These are phyloP conservation scores for Phrixothrix hirtus DNA, from an alignment of 2,888 invertebrate species.

Conservation along the genomic window DNA sequence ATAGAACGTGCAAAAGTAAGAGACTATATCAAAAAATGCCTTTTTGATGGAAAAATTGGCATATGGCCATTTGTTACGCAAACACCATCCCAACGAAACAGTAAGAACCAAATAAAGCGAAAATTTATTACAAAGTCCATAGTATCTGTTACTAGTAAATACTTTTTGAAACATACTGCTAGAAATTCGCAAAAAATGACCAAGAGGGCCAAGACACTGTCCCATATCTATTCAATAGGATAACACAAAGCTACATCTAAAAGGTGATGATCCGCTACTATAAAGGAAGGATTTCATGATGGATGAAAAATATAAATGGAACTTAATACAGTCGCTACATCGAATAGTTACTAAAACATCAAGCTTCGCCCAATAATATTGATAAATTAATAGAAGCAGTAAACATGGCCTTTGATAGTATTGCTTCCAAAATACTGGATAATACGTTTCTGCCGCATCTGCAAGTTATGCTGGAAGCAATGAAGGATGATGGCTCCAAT, in stretches of 20 bases:
- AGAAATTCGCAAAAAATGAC: background rate
- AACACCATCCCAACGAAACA: constrained; percentile 6
- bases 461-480: constrained; percentile 1
- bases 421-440: background rate
- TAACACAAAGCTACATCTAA: background rate
- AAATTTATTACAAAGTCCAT: no score
- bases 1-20: constrained; percentile 17
- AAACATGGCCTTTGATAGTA: background rate
- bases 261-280: background rate
- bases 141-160: constrained; percentile 1
- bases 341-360: no score
- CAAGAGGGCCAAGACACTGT: constrained; percentile 1
- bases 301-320: constrained; percentile 1
- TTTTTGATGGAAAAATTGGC: constrained; percentile 4
- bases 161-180: background rate
- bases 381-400: constrained; percentile 1
- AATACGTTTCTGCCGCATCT: background rate
- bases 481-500: background rate
- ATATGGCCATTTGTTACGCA: constrained; percentile 16
- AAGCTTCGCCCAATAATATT: constrained; percentile 1
- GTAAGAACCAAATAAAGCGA: no score
- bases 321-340: background rate
- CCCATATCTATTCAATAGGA: constrained; percentile 1
- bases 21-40: constrained; percentile 9
- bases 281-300: background rate